Base-by-base conservation (phyloP, 1,140 invertebrate genomes). In the Drosophila albomicans region DNA sequence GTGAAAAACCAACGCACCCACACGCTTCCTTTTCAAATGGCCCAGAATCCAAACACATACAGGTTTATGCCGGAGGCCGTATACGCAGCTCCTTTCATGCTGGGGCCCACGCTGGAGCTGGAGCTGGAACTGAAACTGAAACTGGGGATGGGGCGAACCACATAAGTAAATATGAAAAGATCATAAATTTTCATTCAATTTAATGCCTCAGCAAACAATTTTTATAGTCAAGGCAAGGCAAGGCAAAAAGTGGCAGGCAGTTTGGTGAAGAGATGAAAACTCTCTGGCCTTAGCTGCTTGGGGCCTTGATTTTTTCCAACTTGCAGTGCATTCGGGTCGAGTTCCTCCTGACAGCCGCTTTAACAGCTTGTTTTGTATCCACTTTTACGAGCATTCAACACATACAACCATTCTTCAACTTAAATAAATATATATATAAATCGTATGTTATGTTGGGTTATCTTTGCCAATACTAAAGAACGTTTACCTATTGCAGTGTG, bases 111-210 rank as follows among this genome's bases (percentile, higher is more conserved):
- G n/a, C 4, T n/a, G 41, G 15, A 25, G 46, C 52, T 56, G 11
- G n/a, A 8, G 2, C 13, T 1, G 51, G 64, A 45, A 25, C 16
- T 25, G 51, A 41, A 8, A 8, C 38, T 28, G 51, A 41, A 10
- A 3, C 38, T 10, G 38, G 20, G 25, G 46, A 30, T 56, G 10
- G 13, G 32, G 13, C 8, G 6, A 45, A 70, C 58, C 85, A 69
- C 74, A 84, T 82, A 90, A 89, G 85, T 82, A 89, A 91, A 91
- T 91, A 89, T 91, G 84, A 89, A 85, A 87, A 82, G 85, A 91
- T 91, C 88, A 91, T 91, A 91, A 91, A 91, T 91, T 91, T 91
- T 91, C 84, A 91, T 91, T 91, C 88, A 91, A 91, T 91, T 91
- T 91, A 91, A 91, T 91, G 88, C 88, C 90, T 88, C 78, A 91